Evolutionary conservation across 2,888 invertebrate genomes (phyloP), one percentile per base, ranked within the genome.

Genomic region (Amitus sp.): DNA sequence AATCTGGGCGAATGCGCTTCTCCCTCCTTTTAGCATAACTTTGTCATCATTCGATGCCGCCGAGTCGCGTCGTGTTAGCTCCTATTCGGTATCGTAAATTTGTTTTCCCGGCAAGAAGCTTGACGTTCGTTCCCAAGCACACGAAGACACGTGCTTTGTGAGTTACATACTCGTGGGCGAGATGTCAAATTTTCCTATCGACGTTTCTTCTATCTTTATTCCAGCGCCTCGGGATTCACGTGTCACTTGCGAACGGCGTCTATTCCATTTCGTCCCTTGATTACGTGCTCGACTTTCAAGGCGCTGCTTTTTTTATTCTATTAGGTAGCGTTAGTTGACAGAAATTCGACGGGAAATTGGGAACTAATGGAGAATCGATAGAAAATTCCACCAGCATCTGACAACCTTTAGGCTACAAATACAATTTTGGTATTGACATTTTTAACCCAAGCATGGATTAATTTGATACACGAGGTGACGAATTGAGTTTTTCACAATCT

Each of bases 11-110:
- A 17, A 9, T 20, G 13, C 17, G 45, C 13, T 45, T 50, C 40
- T 50, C 33, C 37, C 39, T 33, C 17, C 33, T 43, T 45, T 3
- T 13, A 39, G 30, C 33, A 4, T 39, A 53, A 52, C 46, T 56
- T 62, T 47, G 46, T 56, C 53, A 62, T 56, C 62, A 54, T 47
- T 19, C 52, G 43, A 60, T 55, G 52, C 23, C 46, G 18, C 37
- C 50, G 60, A 57, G 48, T 15, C 39, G 51, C 67, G 65, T 67
- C 61, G 47, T 63, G 67, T 62, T 69, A 68, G 71, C 71, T 71
- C 69, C 65, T 66, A 71, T 71, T 73, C 62, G 65, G 62, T 55
- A 43, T 62, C 70, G 69, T 74, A 72, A 74, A 73, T 67, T 71
- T 74, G 71, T 69, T 73, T 71, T 69, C 65, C 58, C 58, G 5